Conservation (phyloP, 2,113 vertebrate species). For the Etheostoma cragini region DNA sequence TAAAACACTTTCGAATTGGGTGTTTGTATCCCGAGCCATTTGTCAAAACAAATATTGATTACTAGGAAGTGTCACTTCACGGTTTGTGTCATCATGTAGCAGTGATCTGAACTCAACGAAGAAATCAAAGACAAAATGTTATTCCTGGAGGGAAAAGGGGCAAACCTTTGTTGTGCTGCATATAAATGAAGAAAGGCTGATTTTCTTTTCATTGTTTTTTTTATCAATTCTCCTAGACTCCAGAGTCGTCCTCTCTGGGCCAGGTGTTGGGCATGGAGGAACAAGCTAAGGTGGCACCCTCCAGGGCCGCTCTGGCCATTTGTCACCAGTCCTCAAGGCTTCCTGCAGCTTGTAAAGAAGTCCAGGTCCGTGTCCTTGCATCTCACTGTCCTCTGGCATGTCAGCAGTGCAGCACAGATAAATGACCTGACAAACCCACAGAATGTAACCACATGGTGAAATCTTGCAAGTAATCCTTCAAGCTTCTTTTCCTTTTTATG, state of each 20-base stretch:
- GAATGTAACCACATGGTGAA: conserved; percentile 32
- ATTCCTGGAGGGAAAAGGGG: not conserved
- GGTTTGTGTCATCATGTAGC: not conserved
- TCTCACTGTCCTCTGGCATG: conserved; percentile 46
- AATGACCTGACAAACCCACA: conserved; percentile 51
- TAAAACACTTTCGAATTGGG: not conserved
- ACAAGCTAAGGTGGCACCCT: conserved; percentile 26
- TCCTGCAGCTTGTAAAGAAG: conserved; percentile 52
- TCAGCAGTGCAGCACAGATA: conserved; percentile 47
- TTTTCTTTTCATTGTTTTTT: not conserved
- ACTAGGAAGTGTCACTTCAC: not conserved
- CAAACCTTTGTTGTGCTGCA: not conserved
- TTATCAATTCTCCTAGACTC: not conserved
- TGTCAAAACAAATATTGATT: not conserved
- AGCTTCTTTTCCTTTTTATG: not conserved
- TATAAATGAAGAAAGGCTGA: not conserved
- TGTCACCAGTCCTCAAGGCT: conserved; percentile 52
- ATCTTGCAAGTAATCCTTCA: conserved; percentile 20
- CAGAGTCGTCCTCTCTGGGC: not conserved
- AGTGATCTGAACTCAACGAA: not conserved
- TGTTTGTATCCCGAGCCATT: not conserved
- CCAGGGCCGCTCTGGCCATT: conserved; percentile 39
- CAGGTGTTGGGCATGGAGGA: not conserved
- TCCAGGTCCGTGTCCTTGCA: conserved; percentile 59
- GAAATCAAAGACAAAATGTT: not conserved